Base-by-base conservation (phyloP, 64 coral and sea anemone species). In the Trachythela sp. region DNA sequence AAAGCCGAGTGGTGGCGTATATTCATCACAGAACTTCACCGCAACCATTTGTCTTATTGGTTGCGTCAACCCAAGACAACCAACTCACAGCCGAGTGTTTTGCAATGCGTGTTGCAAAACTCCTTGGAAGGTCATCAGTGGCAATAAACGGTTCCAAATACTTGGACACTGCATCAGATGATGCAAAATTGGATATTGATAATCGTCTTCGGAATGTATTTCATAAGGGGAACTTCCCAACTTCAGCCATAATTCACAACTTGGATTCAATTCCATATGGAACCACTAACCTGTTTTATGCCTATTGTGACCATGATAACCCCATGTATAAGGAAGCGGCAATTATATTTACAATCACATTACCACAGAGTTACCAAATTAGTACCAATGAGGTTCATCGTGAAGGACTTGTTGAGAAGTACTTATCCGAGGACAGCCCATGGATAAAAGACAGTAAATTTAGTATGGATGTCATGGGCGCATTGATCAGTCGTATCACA, bases 31-130 rank as follows among this genome's bases (percentile, higher is more conserved):
- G 24, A 13, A 8, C 54, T 8, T 91, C 93, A 0, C 49, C 52
- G 0, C 91, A 92, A 70, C 96, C 96, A 31, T 85, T 99, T 30
- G 91, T 95, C 10, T 59, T 99, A 0, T 11, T 94, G 59, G 15
- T 99, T 26, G 96, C 64, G 75, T 88, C 93, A 13, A 68, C 91
- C 0, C 91, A 91, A 2, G 85, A 67, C 29, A 91, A 88, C 9
- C 91, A 91, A 20, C 43, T 48, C 3, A 36, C 64, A 54, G 89
- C 85, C 10, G 89, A 90, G 22, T 99, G 96, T 32, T 58, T 99
- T 34, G 96, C 96, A 68, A 89, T 4, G 70, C 90, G 76, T 38
- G 85, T 99, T 36, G 91, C 93, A 13, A 39, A 64, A 43, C 2
- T 32, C 3, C 43, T 99, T 26, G 89, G 7, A 37, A 37, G 27